Evolutionary conservation across 2,888 invertebrate species (phyloP).

Genomic region (Sarcophaga carnaria): DNA sequence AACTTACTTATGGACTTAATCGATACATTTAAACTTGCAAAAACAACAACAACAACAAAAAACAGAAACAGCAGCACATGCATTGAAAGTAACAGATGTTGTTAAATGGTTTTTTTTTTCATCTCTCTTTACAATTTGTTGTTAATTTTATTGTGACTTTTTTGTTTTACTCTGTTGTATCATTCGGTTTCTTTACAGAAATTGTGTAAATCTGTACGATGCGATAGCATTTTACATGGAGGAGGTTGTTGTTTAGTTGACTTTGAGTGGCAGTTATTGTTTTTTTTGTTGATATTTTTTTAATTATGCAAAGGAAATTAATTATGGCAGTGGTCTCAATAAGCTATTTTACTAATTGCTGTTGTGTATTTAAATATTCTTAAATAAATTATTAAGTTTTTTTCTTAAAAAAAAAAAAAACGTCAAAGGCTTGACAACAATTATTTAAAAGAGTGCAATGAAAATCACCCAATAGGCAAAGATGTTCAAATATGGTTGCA

Average conservation of each 20-base stretch:
- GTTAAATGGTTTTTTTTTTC: background rate
- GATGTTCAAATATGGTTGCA: background rate
- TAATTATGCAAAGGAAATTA: conserved; percentile 50
- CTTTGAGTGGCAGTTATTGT: background rate
- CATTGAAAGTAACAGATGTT: conserved; percentile 48
- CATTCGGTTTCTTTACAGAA: too few relatives aligned
- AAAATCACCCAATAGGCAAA: background rate
- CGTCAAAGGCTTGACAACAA: conserved; percentile 12
- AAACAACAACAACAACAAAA: too few relatives aligned
- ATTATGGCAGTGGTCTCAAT: conserved; percentile 51
- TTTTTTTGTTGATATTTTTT: background rate
- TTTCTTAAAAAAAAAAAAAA: background rate
- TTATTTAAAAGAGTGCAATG: background rate
- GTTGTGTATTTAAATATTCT: conserved; percentile 36
- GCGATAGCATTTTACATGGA: conserved; percentile 9
- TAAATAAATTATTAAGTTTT: background rate
- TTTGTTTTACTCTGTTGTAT: background rate
- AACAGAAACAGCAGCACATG: background rate
- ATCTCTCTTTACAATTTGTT: conserved; percentile 5
- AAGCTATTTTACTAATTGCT: conserved; percentile 59
- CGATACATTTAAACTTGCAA: conserved; percentile 37
- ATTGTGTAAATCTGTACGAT: background rate
- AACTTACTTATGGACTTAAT: conserved; percentile 30
- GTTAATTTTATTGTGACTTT: background rate
- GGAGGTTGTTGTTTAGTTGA: conserved; percentile 9